Base-by-base conservation (phyloP, 2,113 vertebrate species). In the Taxidea taxus region DNA sequence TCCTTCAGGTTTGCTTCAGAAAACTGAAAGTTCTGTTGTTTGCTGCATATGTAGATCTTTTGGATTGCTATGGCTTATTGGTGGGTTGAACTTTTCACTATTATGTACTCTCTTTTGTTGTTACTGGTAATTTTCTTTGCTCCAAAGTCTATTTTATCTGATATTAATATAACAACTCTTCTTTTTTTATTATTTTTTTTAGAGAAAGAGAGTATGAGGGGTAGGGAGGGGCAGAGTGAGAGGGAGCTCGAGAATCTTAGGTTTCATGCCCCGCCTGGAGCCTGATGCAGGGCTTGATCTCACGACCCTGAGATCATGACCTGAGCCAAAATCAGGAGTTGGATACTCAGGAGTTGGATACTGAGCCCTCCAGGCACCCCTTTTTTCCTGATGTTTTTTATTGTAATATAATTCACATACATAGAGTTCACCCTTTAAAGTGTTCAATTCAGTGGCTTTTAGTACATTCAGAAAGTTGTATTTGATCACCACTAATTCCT, bases 141-240 rank as follows among this genome's bases (percentile, higher is more conserved):
- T 88, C 49, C 74, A 62, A 64, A 56, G 25, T 91, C 89, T 83
- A 87, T 91, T 97, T 83, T 87, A 80, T 89, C 29, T 94, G 44
- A 85, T 72, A 75, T 44, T 81, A 90, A 56, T 78, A 75, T 66
- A 95, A 58, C 23, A 54, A 82, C 42, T 86, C 15, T 86, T 95
- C 25, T 80, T 49, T 78, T 78, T 34, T 44, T 39, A 34, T 49
- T 89, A 29, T 72, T 72, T 66, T n/a, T 68, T n/a, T n/a, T 16
- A 66, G 64, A n/a, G 62, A 68, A 16, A n/a, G 34, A 34, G 62
- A 66, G 64, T 14, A 66, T 68, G 16, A n/a, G 66, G 66, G 66
- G 16, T 68, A 3, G 66, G 66, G 34, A n/a, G 7, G 66, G 34
- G 66, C 34, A 68, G 66, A 68, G 16, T 18, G 34, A 68, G 66